Evolutionary conservation across 2,113 vertebrate genomes (phyloP).

Genomic region (Corvus moneduloides): DNA sequence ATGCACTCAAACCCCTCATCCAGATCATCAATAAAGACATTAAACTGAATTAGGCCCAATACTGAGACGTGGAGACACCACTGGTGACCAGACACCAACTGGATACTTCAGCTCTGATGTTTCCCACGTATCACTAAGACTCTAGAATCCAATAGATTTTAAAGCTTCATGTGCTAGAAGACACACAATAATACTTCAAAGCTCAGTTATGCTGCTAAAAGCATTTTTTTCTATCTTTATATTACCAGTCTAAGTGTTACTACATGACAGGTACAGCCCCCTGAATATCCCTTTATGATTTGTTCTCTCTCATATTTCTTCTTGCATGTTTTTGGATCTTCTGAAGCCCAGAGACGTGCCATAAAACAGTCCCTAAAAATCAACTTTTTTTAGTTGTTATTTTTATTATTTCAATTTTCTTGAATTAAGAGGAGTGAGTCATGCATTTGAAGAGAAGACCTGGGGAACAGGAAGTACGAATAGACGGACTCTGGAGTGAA

Average conservation of each 20-base stretch:
- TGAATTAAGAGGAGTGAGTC: neutral
- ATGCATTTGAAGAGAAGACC: neutral
- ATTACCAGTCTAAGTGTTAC: neutral
- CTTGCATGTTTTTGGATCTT: neutral
- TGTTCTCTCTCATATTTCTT: neutral
- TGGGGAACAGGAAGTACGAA: neutral
- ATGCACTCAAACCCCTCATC: neutral
- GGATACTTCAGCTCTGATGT: neutral
- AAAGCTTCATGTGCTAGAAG: neutral
- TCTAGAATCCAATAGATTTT: neutral
- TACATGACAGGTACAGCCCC: neutral
- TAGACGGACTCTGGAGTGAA: neutral
- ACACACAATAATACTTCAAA: neutral
- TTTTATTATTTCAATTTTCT: neutral
- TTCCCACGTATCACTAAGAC: neutral
- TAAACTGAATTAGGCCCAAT: neutral
- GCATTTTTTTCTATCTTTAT: neutral
- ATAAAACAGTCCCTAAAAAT: neutral
- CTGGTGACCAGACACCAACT: neutral
- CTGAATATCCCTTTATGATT: neutral
- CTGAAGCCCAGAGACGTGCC: neutral
- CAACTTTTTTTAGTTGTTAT: neutral
- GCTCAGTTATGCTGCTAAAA: neutral
- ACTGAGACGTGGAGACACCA: neutral
- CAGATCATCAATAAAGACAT: neutral